Conservation (phyloP, 2,113 vertebrate species). For the Anthoscopus minutus region DNA sequence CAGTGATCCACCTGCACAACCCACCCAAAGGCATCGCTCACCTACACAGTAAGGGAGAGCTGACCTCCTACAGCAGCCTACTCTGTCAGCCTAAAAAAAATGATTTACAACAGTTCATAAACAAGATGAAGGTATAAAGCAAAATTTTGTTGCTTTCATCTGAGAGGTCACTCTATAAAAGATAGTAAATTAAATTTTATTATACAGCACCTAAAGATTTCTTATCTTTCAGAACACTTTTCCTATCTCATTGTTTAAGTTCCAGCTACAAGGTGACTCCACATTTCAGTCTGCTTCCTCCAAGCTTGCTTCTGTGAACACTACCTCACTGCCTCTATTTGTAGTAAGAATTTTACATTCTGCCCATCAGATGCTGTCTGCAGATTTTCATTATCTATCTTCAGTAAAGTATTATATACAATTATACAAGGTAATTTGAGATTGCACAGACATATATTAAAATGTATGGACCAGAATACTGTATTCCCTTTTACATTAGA, state of each 20-base stretch:
- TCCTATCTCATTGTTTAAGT: not conserved
- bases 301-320: not conserved
- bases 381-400: not conserved
- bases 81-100: not conserved
- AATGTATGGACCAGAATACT: not conserved
- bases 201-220: not conserved
- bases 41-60: not conserved
- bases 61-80: not conserved
- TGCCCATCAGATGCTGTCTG: not conserved
- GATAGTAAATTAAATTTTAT: not conserved
- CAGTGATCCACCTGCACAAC: not conserved
- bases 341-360: not conserved
- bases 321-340: not conserved
- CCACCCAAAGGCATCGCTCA: not conserved
- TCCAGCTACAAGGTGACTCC: not conserved
- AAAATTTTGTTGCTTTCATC: not conserved
- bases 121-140: not conserved
- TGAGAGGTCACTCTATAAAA: not conserved
- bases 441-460: not conserved
- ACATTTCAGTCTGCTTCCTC: not conserved
- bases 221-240: not conserved
- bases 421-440: not conserved
- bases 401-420: not conserved
- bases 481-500: not conserved
- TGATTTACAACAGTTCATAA: not conserved